phyloP scores from a whole-genome alignment of 2,113 vertebrate species.

The Oncorhynchus nerka region DNA sequence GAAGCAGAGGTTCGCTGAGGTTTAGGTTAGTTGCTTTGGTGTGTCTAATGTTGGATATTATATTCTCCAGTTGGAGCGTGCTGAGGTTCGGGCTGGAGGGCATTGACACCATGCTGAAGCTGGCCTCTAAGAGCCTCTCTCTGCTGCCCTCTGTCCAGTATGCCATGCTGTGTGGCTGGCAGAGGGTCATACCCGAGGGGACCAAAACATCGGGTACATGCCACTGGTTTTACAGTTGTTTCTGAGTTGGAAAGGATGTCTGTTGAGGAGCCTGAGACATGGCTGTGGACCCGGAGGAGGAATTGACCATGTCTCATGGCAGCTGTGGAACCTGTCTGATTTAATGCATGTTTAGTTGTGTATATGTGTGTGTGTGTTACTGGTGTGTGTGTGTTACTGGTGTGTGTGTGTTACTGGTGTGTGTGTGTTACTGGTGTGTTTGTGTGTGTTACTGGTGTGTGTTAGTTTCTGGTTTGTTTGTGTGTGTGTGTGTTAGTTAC shows the following conservation, averaged over 20 bases:
- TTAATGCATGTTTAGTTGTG: neutral
- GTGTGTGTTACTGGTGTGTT: too few relatives aligned
- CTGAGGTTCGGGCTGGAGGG: conserved; percentile 96
- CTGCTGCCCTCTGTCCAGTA: conserved; percentile 96
- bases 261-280: too few relatives aligned
- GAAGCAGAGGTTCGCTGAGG: too few relatives aligned
- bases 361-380: neutral
- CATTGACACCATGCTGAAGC: conserved; percentile 94
- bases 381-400: too few relatives aligned
- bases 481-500: too few relatives aligned
- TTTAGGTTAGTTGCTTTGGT: neutral
- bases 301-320: too few relatives aligned
- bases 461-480: too few relatives aligned
- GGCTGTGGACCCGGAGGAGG: too few relatives aligned
- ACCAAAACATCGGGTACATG: conserved; percentile 88
- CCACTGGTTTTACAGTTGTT: neutral
- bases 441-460: too few relatives aligned
- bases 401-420: too few relatives aligned
- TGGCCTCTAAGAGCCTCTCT: conserved; percentile 88
- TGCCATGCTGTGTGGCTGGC: conserved; percentile 97
- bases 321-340: too few relatives aligned
- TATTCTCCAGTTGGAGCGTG: conserved; percentile 86
- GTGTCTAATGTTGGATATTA: neutral
- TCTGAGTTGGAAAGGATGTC: neutral
- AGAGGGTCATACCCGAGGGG: conserved; percentile 93